phyloP scores from a whole-genome alignment of 92 coral and sea anemone species.

The Galaxea fascicularis region DNA sequence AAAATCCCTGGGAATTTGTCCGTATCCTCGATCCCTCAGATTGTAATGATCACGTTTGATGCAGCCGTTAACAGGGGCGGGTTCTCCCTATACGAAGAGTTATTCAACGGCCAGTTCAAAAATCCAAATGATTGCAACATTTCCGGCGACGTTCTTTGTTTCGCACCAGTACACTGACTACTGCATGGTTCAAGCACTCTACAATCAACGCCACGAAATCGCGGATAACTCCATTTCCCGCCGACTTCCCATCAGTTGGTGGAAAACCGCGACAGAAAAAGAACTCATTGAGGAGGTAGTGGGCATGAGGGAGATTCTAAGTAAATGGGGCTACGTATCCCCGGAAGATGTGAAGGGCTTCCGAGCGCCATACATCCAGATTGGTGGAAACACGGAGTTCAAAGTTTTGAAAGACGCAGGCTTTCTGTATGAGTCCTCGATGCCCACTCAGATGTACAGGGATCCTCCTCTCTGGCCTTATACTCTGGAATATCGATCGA shows the following conservation, averaged over 20 bases:
- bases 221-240: slow-evolving; percentile 73
- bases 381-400: slow-evolving; percentile 76
- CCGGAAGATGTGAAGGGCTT: slow-evolving; percentile 65
- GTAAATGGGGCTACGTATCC: slow-evolving; percentile 64
- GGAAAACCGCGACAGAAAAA: slow-evolving; percentile 67
- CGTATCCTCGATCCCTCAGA: slow-evolving; percentile 62
- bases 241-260: slow-evolving; percentile 74
- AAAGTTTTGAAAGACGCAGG: slow-evolving; percentile 52
- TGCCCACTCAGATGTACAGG: slow-evolving; percentile 58
- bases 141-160: slow-evolving; percentile 76
- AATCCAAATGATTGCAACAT: slow-evolving; percentile 79
- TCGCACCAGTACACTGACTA: slow-evolving; percentile 76
- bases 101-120: slow-evolving; percentile 57
- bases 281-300: slow-evolving; percentile 63
- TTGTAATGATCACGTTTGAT: slow-evolving; percentile 67
- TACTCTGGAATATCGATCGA: slow-evolving; percentile 65
- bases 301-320: slow-evolving; percentile 72
- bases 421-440: slow-evolving; percentile 76
- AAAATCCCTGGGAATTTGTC: slow-evolving; percentile 69
- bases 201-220: slow-evolving; percentile 75
- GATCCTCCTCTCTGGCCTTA: slow-evolving; percentile 76
- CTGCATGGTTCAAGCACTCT: slow-evolving; percentile 60
- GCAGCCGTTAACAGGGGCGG: slow-evolving; percentile 63
- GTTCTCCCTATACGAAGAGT: slow-evolving; percentile 53
- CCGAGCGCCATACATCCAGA: slow-evolving; percentile 72